phyloP scores from a whole-genome alignment of 2,797 vertebrate genomes.

The Channallabes apus region DNA sequence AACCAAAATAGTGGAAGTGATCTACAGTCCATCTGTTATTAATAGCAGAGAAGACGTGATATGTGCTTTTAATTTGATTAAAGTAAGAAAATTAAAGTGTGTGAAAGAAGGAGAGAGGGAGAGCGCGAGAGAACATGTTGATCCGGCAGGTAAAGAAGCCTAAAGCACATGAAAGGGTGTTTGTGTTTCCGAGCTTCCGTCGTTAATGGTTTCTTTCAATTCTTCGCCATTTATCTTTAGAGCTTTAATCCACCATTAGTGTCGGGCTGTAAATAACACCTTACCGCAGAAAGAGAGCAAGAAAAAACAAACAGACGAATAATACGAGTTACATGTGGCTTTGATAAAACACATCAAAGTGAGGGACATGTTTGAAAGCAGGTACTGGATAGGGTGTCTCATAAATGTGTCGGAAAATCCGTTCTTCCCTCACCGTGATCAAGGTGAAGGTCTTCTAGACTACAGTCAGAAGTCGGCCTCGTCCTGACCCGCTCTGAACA shows the following conservation, averaged over 20 bases:
- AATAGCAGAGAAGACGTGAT: background rate
- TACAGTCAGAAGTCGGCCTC: background rate
- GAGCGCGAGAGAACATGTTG: slow-evolving; percentile 5
- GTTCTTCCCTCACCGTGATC: slow-evolving; percentile 75
- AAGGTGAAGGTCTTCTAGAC: slow-evolving; percentile 59
- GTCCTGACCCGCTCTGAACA: background rate
- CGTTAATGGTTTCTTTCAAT: slow-evolving; percentile 47
- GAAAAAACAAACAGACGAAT: slow-evolving; percentile 69
- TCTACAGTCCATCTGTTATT: background rate
- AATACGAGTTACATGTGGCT: slow-evolving; percentile 81
- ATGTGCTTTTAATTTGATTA: background rate
- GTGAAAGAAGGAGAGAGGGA: background rate
- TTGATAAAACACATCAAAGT: slow-evolving; percentile 85
- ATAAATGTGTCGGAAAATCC: slow-evolving; percentile 82
- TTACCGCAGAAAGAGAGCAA: slow-evolving; percentile 38
- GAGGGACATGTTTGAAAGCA: slow-evolving; percentile 64
- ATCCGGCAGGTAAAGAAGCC: slow-evolving; percentile 15
- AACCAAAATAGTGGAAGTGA: background rate
- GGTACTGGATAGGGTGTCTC: slow-evolving; percentile 74
- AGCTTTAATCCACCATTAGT: slow-evolving; percentile 65
- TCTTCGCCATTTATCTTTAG: slow-evolving; percentile 57
- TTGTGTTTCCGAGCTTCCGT: slow-evolving; percentile 26
- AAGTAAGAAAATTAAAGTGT: slow-evolving; percentile 3
- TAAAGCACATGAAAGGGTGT: slow-evolving; percentile 25
- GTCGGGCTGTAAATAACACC: slow-evolving; percentile 72